Base-by-base conservation (phyloP, 2,113 vertebrate species). In the Cervus canadensis region DNA sequence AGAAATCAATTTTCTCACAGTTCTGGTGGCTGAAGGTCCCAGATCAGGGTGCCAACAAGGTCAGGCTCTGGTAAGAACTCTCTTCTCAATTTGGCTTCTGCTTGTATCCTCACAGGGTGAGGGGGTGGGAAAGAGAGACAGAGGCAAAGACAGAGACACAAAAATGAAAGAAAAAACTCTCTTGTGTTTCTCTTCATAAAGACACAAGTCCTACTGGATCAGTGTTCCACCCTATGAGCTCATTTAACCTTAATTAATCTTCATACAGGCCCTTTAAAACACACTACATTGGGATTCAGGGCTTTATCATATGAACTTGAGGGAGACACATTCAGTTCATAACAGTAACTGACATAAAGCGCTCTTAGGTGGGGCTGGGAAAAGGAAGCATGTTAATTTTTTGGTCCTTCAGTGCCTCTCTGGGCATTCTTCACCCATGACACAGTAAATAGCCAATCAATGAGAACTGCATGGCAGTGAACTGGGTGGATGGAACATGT, bases 401-500 rank as follows among this genome's bases (percentile, higher is more conserved):
- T 23, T 48, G 33, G 8, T 54, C 43, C 33, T 90, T 82, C 6
- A 1, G 6, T 36, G 13, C 67, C 56, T 83, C 13, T 9, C 1
- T 0, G 13, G 56, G 10, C 1, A 5, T 54, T 64, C 5, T 52
- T 76, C 26, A 71, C 33, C 19, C 14, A 52, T 6, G 12, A 16
- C 1, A n/a, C 13, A 16, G 21, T 2, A 60, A 5, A 54, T 13
- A 26, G 0, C 17, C 30, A n/a, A 1, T 14, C n/a, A 94, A 17
- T 0, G 15, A 59, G 6, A 50, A 25, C 3, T 54, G 5, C 2
- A 36, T 7, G 56, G 19, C 25, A 59, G 5, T 5, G 16, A 50
- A 52, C 0, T 13, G 28, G 6, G 2, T 28, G 12, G 15, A 19
- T 28, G 2, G 17, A 59, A 82, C 13, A 90, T 54, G 19, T 33